These are phyloP conservation scores for Equus quagga DNA, from an alignment of 2,113 vertebrate genomes.

Conservation along the genomic window DNA sequence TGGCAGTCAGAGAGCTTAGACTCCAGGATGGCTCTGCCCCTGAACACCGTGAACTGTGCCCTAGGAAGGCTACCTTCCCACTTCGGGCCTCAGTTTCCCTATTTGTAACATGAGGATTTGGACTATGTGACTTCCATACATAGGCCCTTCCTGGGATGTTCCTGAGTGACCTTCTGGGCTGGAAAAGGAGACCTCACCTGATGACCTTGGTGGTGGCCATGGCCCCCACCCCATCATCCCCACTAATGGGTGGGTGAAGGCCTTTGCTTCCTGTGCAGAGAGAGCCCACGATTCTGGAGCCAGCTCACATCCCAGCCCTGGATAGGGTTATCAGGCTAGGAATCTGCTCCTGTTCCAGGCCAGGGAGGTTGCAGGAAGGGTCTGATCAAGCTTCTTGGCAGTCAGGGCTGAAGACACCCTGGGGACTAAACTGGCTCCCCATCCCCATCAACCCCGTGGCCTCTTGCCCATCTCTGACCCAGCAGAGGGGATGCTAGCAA, in stretches of 20 bases:
- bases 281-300: not conserved
- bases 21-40: not conserved
- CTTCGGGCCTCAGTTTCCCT: not conserved
- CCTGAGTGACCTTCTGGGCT: not conserved
- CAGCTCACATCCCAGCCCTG: not conserved
- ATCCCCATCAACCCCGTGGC: not conserved
- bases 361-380: not conserved
- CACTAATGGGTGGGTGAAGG: not conserved
- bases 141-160: not conserved
- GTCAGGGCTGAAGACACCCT: not conserved
- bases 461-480: not conserved
- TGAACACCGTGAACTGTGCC: not conserved
- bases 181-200: not conserved
- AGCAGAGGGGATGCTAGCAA: not conserved
- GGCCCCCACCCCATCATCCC: not conserved
- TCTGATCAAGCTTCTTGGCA: not conserved
- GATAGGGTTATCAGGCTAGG: not conserved
- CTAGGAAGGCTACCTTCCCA: too few species aligned
- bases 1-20: not conserved
- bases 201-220: not conserved
- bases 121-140: not conserved
- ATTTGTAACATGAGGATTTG: not conserved
- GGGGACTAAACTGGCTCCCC: not conserved
- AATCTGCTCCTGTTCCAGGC: not conserved
- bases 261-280: not conserved